These are phyloP conservation scores for Cephus pulcher DNA, from an alignment of 2,888 invertebrate genomes.

Conservation along the genomic window DNA sequence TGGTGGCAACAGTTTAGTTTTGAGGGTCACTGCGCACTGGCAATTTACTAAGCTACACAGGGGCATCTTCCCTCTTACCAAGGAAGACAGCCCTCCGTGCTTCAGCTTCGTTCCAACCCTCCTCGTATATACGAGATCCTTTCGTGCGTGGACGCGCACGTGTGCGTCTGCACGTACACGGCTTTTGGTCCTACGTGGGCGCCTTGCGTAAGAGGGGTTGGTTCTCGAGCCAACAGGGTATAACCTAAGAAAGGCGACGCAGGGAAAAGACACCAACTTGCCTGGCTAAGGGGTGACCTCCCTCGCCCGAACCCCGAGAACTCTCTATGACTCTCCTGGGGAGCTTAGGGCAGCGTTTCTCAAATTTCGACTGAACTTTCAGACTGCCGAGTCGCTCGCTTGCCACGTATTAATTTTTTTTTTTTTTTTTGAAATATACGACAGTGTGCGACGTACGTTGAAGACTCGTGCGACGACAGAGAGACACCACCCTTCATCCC, in stretches of 20 bases:
- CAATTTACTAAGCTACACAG: slow-evolving; percentile 37
- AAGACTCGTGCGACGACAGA: background rate
- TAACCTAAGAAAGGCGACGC: slow-evolving; percentile 22
- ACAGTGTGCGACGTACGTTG: background rate
- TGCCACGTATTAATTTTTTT: background rate
- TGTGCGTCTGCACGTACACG: background rate
- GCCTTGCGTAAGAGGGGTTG: background rate
- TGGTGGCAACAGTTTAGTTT: slow-evolving; percentile 41
- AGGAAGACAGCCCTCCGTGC: slow-evolving; percentile 11
- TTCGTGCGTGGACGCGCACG: background rate
- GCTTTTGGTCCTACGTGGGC: background rate
- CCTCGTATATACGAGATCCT: slow-evolving; percentile 2
- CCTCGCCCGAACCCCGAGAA: slow-evolving; percentile 19
- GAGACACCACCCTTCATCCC: background rate
- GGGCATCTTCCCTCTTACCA: slow-evolving; percentile 1
- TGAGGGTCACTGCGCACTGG: slow-evolving; percentile 51
- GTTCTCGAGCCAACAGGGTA: background rate
- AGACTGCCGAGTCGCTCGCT: background rate
- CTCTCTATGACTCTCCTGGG: slow-evolving; percentile 41
- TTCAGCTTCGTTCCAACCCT: slow-evolving; percentile 11
- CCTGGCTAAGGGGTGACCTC: slow-evolving; percentile 20
- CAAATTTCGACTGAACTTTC: slow-evolving; percentile 29
- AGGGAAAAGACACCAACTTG: slow-evolving; percentile 30
- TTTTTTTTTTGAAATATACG: background rate
- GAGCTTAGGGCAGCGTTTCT: slow-evolving; percentile 41